Evolutionary conservation across 2,888 invertebrate genomes (phyloP), one percentile per base, ranked within the genome.

Genomic region (Bugulina stolonifera): DNA sequence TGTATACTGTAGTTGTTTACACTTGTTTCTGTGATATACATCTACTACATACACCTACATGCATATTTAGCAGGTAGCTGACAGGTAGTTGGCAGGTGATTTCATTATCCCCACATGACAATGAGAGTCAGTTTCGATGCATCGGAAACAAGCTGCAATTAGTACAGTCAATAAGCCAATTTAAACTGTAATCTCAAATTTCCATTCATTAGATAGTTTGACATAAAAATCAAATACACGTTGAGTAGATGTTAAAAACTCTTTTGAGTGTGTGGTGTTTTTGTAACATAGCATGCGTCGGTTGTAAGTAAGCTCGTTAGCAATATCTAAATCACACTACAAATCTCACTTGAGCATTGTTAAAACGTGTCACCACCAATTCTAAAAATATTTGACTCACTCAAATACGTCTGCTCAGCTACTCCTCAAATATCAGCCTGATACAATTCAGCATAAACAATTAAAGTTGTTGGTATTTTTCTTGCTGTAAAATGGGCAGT

Each of bases 81-180:
- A 32, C 64, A 34, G 27, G 64, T 14, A 29, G 64, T 25, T 64
- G 27, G 64, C 64, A 64, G 64, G 64, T 64, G 64, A 64, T 64
- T 64, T 14, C 32, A 25, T 14, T 64, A 14, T 64, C 5, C 64
- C n/a, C 18, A 27, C 64, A 64, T 25, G 14, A 64, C 27, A 27
- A 32, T 27, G 27, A 64, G 64, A 29, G 64, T 64, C 64, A 64
- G 64, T 64, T 64, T 64, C 64, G 64, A 64, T 64, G 64, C 32
- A 64, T 34, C 27, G 34, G 64, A 64, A 64, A 64, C 64, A 32
- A 32, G 32, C 64, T 64, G 64, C 64, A 64, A 64, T 64, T 64
- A 64, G 64, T n/a, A 64, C 32, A 64, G 64, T 64, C 64, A 64
- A 64, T 64, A 64, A 18, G 43, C 43, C 5, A n/a, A n/a, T n/a